A percentile compares a stretch with the other conserved stretches of the same genome.
Evolutionary conservation across 2,113 vertebrate genomes (phyloP).

Genomic region (Cygnus atratus): DNA sequence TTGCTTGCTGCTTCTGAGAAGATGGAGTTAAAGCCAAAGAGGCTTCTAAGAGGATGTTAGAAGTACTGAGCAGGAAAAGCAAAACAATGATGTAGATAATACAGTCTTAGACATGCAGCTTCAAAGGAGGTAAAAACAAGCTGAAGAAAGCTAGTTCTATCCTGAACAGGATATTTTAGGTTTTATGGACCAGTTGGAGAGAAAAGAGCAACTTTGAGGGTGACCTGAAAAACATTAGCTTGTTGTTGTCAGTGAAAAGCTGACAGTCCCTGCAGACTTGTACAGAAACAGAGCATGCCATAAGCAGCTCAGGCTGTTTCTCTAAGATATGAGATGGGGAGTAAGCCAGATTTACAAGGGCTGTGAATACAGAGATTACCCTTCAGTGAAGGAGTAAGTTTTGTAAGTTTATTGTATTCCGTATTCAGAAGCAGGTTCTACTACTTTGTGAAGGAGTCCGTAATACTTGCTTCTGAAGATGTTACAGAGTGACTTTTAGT

Average conservation of each 20-base stretch:
- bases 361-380: not conserved
- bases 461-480: not conserved
- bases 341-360: not conserved
- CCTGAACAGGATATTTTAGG: not conserved
- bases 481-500: not conserved
- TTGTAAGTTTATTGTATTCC: not conserved
- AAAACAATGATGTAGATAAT: not conserved
- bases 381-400: not conserved
- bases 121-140: constrained; percentile 10
- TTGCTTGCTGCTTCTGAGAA: not conserved
- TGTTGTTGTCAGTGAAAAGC: not conserved
- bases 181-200: not conserved
- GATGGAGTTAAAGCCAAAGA: not conserved
- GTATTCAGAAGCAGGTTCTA: not conserved
- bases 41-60: not conserved
- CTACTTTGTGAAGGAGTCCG: not conserved
- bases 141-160: not conserved
- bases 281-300: not conserved
- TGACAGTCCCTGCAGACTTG: constrained; percentile 16
- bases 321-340: not conserved
- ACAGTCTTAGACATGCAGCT: not conserved
- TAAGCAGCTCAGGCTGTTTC: constrained; percentile 1
- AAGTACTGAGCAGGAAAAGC: not conserved
- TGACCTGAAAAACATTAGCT: not conserved
- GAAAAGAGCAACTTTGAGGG: not conserved